A percentile compares a stretch with the other conserved stretches of the same genome.
phyloP scores from a whole-genome alignment of 2,888 invertebrate species.

The Clitarchus hookeri region DNA sequence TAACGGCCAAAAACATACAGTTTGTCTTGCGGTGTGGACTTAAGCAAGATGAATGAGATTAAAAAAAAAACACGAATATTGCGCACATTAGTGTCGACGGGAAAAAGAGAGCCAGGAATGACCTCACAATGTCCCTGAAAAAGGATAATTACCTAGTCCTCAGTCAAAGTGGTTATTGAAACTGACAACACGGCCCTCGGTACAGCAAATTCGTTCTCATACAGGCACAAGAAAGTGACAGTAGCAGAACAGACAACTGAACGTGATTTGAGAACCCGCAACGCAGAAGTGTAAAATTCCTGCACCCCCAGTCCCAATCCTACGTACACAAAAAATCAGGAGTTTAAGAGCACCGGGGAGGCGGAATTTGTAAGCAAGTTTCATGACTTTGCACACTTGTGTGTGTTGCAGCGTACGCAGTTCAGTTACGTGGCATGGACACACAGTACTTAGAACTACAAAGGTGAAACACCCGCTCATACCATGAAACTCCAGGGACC shows the following conservation, averaged over 20 bases:
- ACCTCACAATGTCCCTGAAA: neutral
- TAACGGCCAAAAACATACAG: neutral
- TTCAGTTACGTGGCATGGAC: too few species aligned
- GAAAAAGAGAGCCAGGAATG: neutral
- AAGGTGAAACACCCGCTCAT: too few species aligned
- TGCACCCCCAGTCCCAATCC: neutral
- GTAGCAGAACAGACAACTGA: neutral
- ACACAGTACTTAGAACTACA: too few species aligned
- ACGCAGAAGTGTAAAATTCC: neutral
- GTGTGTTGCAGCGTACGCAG: neutral
- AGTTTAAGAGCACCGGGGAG: neutral
- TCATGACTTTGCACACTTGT: neutral
- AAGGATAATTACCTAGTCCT: neutral
- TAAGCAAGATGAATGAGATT: neutral
- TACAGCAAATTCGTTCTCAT: neutral
- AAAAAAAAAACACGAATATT: neutral
- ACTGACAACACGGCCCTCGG: neutral
- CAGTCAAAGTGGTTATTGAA: neutral
- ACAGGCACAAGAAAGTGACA: neutral
- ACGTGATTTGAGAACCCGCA: neutral
- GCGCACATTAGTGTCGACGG: neutral
- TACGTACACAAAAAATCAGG: too few species aligned
- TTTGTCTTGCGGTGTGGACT: neutral
- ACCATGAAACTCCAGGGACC: too few species aligned
- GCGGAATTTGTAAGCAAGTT: neutral